Base-by-base conservation (phyloP, 2,797 vertebrate genomes). In the Periophthalmus magnuspinnatus region DNA sequence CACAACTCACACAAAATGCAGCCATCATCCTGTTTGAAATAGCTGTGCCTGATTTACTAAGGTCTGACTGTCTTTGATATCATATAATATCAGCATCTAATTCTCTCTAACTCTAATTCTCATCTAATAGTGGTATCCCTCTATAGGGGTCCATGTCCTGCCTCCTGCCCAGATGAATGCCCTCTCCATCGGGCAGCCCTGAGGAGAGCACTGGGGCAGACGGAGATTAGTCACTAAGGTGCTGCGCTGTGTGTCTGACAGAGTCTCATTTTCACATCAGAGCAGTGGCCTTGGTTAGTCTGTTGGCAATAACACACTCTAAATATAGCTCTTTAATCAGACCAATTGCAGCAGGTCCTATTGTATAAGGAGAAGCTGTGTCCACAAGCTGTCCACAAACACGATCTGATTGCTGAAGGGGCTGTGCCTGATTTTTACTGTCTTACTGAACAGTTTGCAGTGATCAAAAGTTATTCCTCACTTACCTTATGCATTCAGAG, bases 241-340 rank as follows among this genome's bases (percentile, higher is more conserved):
- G 81, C 63, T 3, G 50, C 56, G 69, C 72, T 0, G 55, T 5
- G 77, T 82, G 78, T 67, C 76, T 88, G 81, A 87, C 82, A 86
- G 71, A 70, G 34, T 55, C 74, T 86, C 84, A 79, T 85, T 91
- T 89, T 76, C 68, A 67, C 56, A 77, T 84, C 86, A 82, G 72
- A 76, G 84, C 83, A 77, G 77, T 79, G 76, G 65, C 79, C 74
- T 45, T 21, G 71, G 69, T 75, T 70, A 45, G 41, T 45, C 41
- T 45, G 41, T 5, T 34, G 75, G 63, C 74, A 28, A 62, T 38
- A 60, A 80, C 69, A 52, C 69, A 54, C 74, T 71, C 74, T 78
- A 75, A 81, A 86, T 79, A 82, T 82, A 54, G 63, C 57, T 34
- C 69, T 79, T 80, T 72, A 79, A 85, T 82, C 75, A 58, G 67